Evolutionary conservation across 1,140 invertebrate genomes (phyloP).

Genomic region (Lordiphosa stackelbergi): DNA sequence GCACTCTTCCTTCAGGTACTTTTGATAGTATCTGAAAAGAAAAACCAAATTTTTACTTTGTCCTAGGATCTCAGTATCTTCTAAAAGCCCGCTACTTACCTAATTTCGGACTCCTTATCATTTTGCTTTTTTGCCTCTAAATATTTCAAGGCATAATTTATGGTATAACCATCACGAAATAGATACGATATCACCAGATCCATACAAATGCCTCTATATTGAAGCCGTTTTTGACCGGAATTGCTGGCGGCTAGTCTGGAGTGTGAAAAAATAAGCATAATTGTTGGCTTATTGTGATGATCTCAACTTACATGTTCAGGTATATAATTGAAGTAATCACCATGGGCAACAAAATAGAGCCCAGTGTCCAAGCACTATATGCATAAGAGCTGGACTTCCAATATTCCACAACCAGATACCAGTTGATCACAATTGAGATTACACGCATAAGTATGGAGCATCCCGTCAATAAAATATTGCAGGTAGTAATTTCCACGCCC

Average conservation of each 20-base stretch:
- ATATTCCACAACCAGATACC: slow-evolving; percentile 42
- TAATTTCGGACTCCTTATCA: slow-evolving; percentile 34
- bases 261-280: not conserved
- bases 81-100: slow-evolving; percentile 19
- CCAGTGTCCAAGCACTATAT: slow-evolving; percentile 49
- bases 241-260: slow-evolving; percentile 17
- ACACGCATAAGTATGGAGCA: slow-evolving; percentile 37
- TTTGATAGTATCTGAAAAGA: slow-evolving; percentile 33
- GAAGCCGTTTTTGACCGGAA: slow-evolving; percentile 17
- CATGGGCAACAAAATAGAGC: slow-evolving; percentile 48
- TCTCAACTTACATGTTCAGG: slow-evolving; percentile 39
- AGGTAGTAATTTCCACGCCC: slow-evolving; percentile 22
- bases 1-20: slow-evolving; percentile 44
- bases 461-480: slow-evolving; percentile 26
- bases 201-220: slow-evolving; percentile 12
- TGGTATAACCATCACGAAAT: slow-evolving; percentile 40
- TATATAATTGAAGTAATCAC: slow-evolving; percentile 48
- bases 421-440: slow-evolving; percentile 48
- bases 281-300: too few relatives aligned
- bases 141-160: slow-evolving; percentile 38
- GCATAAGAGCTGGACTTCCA: slow-evolving; percentile 21
- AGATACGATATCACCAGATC: slow-evolving; percentile 46
- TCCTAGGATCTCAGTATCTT: too few relatives aligned
- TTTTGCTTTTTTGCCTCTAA: slow-evolving; percentile 21
- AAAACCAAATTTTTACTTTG: not conserved